Evolutionary conservation across 1,140 invertebrate genomes (phyloP), one percentile per base, ranked within the genome.

Genomic region (Thaumetopoea pityocampa): DNA sequence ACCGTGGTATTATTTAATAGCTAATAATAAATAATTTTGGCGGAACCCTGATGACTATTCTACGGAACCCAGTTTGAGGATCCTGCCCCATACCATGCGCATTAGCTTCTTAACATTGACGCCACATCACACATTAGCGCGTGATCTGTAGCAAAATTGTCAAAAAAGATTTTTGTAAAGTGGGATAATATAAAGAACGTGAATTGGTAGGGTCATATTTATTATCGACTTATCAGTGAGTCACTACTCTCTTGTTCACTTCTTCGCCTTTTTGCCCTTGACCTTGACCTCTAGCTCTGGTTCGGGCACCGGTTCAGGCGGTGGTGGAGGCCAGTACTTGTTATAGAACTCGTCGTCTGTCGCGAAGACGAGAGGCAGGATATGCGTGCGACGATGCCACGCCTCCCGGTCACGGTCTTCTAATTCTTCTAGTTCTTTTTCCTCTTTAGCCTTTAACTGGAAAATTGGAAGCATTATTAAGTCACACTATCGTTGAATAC

Each of bases 341-440:
- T 79, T 45, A 14, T 73, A 70, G 45, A 74, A 63, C 3, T 57
- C 50, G 2, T 73, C 67, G 1, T 46, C 47, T 0, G 58, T 60
- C 0, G 74, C 73, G 5, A 69, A 54, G 1, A 4, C 8, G 0
- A 82, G 40, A 0, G 78, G 78, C 10, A 82, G 40, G 9, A 82
- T 66, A 28, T 66, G 55, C 4, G 37, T 65, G 0, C 51, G 49
- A 2, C 37, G 51, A 16, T 72, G 49, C 69, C 67, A 78, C 0
- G 40, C 26, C 8, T 77, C 67, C 0, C 49, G 33, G 1, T 76
- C 68, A 0, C 8, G 36, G 5, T 62, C 53, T 30, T 70, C 65
- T 27, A 23, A 32, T 22, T 76, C 71, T 10, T 76, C 64, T 10
- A 54, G 15, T 0, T 64, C 52, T 0, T 41, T 34, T 12, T 70